Base-by-base conservation (phyloP, 2,888 invertebrate species). In the Cataglyphis altisquamis region DNA sequence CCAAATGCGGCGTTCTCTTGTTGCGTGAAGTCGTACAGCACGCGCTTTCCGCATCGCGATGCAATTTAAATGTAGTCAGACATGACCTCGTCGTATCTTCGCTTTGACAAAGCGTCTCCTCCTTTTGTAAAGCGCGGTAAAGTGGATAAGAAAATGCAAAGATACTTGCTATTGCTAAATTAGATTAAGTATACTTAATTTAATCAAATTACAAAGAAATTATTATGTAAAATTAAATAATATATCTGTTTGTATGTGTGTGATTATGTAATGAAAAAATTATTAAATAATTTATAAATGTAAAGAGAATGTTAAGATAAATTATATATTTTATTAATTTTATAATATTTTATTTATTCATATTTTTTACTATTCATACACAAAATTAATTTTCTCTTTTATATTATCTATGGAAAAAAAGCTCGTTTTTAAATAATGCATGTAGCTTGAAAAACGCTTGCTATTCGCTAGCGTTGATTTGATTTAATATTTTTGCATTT, bases 1-100 rank as follows among this genome's bases (percentile, higher is more conserved):
- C 89, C 81, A 89, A 86, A 89, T 89, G 83, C 84, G 57, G 60
- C 64, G 75, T 64, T 80, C 52, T 66, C 80, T 72, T 72, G 55
- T 62, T 64, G 57, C 68, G 62, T 74, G 36, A 64, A 66, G 32
- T 39, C n/a, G 57, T 62, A 39, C 10, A 45, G 45, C 45, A 68
- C 67, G 63, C 57, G 57, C 80, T 86, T 77, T 77, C 39, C 81
- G 52, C 39, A 32, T 67, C 67, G 21, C 48, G 48, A 48, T n/a
- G 18, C 45, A 18, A 62, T 63, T 74, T n/a, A 41, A 32, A 77
- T 3, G 9, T 8, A 62, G 1, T 66, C 25, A 8, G 52, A 75
- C 12, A 36, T 36, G n/a, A 45, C 2, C n/a, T 48, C 15, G 18
- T 36, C 18, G 12, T 3, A 36, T 36, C 9, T 8, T 60, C 8